phyloP scores from a whole-genome alignment of 2,888 invertebrate species.

The Scaptomyza reducta region DNA sequence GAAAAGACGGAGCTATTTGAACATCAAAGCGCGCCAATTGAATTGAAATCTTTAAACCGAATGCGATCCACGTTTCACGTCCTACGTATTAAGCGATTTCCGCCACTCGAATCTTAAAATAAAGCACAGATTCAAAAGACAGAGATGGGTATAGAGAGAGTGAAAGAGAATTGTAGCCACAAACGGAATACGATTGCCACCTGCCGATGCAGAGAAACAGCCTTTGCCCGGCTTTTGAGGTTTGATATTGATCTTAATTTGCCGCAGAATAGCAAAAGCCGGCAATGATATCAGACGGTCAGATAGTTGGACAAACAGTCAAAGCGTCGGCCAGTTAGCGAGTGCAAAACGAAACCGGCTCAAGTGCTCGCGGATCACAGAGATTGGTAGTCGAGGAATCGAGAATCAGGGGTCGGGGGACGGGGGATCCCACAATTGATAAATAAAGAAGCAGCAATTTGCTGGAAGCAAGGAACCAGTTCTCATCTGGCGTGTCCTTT shows the following conservation, averaged over 20 bases:
- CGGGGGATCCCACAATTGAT: constrained; percentile 57
- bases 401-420: constrained; percentile 17
- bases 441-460: constrained; percentile 65
- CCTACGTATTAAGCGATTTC: constrained; percentile 64
- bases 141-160: background rate
- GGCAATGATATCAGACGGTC: constrained; percentile 32
- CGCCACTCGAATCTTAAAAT: constrained; percentile 60
- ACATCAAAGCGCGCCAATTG: constrained; percentile 65
- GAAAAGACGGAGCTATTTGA: constrained; percentile 3
- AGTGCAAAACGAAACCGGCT: constrained; percentile 59
- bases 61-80: constrained; percentile 46
- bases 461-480: constrained; percentile 47
- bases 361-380: constrained; percentile 9
- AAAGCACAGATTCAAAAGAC: constrained; percentile 51
- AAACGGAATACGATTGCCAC: constrained; percentile 59
- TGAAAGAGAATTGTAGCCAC: background rate
- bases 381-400: constrained; percentile 18
- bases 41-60: constrained; percentile 50
- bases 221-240: constrained; percentile 45
- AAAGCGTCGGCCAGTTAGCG: constrained; percentile 4
- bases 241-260: constrained; percentile 74
- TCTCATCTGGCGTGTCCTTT: constrained; percentile 44
- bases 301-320: constrained; percentile 5
- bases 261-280: constrained; percentile 41
- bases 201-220: constrained; percentile 49